Percentiles rank a stretch among this genome's conserved stretches.
phyloP scores from a whole-genome alignment of 2,797 vertebrate genomes.

The Tapera naevia region DNA sequence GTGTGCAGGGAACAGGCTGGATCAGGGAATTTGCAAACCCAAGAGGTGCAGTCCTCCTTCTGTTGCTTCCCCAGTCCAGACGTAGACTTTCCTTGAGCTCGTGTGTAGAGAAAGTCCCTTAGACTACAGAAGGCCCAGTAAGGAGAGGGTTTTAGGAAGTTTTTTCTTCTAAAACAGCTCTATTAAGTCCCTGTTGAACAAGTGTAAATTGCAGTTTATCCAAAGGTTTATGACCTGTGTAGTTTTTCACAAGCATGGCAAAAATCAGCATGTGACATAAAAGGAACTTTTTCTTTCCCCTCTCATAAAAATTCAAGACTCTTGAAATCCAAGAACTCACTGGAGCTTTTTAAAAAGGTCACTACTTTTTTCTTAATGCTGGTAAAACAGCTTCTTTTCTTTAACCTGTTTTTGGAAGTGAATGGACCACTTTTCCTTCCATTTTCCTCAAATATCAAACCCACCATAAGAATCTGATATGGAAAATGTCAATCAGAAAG shows the following conservation, averaged over 20 bases:
- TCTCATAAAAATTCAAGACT: conserved; percentile 29
- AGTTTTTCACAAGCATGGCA: neutral
- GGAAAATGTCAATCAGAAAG: conserved; percentile 7
- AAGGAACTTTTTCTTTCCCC: conserved; percentile 3
- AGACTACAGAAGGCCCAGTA: neutral
- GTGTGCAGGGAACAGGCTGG: neutral
- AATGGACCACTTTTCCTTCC: neutral
- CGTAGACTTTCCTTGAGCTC: neutral
- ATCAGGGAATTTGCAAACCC: neutral
- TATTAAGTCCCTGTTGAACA: neutral
- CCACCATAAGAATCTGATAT: neutral
- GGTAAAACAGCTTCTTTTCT: conserved; percentile 9
- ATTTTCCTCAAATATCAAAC: neutral
- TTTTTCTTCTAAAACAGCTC: neutral
- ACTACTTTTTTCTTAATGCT: neutral
- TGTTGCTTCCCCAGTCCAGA: neutral
- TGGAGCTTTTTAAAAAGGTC: conserved; percentile 30
- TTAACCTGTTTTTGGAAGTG: neutral
- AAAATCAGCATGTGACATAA: neutral
- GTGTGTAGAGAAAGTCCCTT: neutral
- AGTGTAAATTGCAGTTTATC: conserved; percentile 11
- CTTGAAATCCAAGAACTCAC: conserved; percentile 39
- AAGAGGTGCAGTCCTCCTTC: neutral
- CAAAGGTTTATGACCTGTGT: neutral
- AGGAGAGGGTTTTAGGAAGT: neutral